Percentiles rank a stretch among this genome's conserved stretches.
Conservation (phyloP, 2,797 vertebrate species). For the Ceyx erithaca region DNA sequence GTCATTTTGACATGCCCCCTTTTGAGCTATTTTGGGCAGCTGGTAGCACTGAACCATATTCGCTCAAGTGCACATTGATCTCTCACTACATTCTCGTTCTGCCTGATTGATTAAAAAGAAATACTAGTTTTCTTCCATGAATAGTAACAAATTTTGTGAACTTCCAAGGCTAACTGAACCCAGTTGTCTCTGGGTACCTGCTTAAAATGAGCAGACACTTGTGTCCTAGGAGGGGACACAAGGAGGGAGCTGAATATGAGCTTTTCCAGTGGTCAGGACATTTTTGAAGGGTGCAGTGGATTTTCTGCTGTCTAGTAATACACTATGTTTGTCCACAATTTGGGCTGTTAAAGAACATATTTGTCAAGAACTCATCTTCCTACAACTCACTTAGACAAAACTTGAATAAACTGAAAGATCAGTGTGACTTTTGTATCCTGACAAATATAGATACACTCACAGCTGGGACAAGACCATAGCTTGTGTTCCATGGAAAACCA, state of each 20-base stretch:
- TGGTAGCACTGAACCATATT: conserved; percentile 24
- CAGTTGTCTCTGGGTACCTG: background rate
- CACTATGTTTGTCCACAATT: fast-evolving
- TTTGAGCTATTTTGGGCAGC: conserved; percentile 39
- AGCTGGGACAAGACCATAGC: background rate
- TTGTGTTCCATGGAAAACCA: background rate
- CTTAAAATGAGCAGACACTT: background rate
- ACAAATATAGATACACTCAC: background rate
- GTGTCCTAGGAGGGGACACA: background rate
- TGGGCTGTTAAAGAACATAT: background rate
- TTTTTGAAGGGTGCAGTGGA: background rate
- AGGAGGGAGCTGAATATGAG: background rate
- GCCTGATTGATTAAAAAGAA: conserved; percentile 21
- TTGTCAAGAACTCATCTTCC: background rate
- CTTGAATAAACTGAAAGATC: background rate
- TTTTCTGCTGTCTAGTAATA: background rate
- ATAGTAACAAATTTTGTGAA: background rate
- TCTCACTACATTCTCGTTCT: conserved; percentile 27
- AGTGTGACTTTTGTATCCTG: background rate
- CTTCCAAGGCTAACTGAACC: background rate
- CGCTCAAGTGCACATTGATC: conserved; percentile 34
- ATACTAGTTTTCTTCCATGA: conserved; percentile 22
- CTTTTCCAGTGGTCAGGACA: background rate
- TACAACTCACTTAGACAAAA: background rate
- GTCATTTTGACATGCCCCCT: conserved; percentile 33